A percentile compares a stretch with the other conserved stretches of the same genome.
phyloP scores from a whole-genome alignment of 1,140 invertebrate genomes.

The Brachionus calyciflorus region DNA sequence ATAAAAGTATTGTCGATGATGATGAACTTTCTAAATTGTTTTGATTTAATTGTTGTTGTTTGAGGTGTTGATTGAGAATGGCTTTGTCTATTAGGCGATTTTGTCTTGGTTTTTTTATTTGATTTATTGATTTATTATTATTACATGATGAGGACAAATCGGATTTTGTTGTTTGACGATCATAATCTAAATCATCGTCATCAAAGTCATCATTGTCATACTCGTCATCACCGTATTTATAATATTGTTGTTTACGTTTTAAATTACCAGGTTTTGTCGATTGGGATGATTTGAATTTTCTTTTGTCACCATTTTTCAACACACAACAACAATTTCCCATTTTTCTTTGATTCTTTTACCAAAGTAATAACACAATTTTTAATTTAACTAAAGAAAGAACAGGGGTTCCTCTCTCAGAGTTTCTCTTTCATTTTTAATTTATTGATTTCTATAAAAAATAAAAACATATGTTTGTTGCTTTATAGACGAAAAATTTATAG shows the following conservation, averaged over 20 bases:
- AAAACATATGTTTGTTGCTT: too few relatives aligned
- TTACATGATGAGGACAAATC: constrained; percentile 4
- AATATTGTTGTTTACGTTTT: constrained; percentile 8
- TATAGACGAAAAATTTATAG: too few relatives aligned
- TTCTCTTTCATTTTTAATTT: too few relatives aligned
- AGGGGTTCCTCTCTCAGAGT: too few relatives aligned
- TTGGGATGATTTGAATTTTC: neutral
- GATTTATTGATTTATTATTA: neutral
- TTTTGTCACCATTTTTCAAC: constrained; percentile 1
- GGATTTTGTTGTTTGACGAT: constrained; percentile 16
- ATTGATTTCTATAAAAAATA: too few relatives aligned
- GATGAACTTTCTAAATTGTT: neutral
- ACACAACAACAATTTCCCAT: constrained; percentile 38
- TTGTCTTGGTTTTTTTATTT: neutral
- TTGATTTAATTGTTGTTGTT: neutral
- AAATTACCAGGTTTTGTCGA: neutral
- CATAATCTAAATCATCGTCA: neutral
- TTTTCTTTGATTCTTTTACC: too few relatives aligned
- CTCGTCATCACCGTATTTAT: constrained; percentile 39
- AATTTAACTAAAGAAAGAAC: too few relatives aligned
- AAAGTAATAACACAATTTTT: too few relatives aligned
- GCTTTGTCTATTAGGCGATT: neutral
- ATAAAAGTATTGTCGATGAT: constrained; percentile 18
- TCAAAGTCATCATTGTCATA: constrained; percentile 30
- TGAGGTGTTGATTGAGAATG: neutral